Evolutionary conservation across 2,888 invertebrate species (phyloP), one percentile per base, ranked within the genome.

Genomic region (Folsomia manolachei): DNA sequence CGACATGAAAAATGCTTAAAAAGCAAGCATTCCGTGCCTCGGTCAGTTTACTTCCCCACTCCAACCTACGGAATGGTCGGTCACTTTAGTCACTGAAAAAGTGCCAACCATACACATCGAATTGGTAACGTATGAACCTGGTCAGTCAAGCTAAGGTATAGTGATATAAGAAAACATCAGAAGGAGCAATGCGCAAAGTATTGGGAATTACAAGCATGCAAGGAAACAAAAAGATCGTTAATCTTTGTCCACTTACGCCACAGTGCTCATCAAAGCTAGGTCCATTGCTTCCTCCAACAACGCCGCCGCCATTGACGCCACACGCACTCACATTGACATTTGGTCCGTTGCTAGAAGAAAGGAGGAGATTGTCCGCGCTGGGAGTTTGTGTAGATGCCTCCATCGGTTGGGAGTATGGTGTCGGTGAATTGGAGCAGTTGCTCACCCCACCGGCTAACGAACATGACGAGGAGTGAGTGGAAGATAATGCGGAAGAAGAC

Each of bases 361-460:
- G 23, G 9, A 68, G 67, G 24, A 71, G 64, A 61, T 70, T 74
- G 27, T 75, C 76, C 21, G 69, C 69, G 64, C 63, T 69, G 70
- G 75, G 73, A 63, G 79, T 79, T 76, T 79, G 79, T 1, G 79
- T 79, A 18, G 79, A 78, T 7, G 77, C 79, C 72, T 79, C 79
- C 79, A 79, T 79, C 26, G 79, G 78, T 14, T 76, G 78, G 51
- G 77, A 77, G 21, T 39, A 74, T 64, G 27, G 60, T 60, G 52
- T 66, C 52, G 39, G 39, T 1, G 69, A 63, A 23, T 56, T 19
- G 14, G 72, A 53, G 14, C 27, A 70, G 63, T 56, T 56, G 56
- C 19, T 25, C 9, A 19, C 4, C 27, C 64, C 27, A 4, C 63
- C 25, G 26, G 23, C 66, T n/a, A 26, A n/a, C 2, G 65, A 66